phyloP scores from a whole-genome alignment of 1,140 invertebrate genomes.

The Lepidurus packardi region DNA sequence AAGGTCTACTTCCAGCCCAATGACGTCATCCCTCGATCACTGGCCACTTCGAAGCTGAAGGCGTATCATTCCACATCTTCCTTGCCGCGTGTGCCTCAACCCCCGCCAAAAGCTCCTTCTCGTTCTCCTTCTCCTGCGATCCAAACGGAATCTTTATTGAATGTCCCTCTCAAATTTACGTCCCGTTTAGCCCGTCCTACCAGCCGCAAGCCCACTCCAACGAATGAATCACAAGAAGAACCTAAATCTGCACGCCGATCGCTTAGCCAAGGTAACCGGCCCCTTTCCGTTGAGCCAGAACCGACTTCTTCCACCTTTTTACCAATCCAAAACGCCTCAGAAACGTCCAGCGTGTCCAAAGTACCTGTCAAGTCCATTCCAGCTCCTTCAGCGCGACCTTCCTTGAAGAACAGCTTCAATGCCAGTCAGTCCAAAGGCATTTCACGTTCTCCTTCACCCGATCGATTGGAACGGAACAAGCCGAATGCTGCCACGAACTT shows the following conservation, averaged over 20 bases:
- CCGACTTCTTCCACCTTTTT: neutral
- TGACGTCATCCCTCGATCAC: neutral
- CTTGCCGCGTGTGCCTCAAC: neutral
- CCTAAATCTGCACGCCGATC: neutral
- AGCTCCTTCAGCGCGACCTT: neutral
- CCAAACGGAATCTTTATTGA: neutral
- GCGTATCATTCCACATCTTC: neutral
- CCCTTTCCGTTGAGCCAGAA: neutral
- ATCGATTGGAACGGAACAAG: neutral
- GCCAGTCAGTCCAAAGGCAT: neutral
- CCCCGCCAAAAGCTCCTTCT: neutral
- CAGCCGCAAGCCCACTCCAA: neutral
- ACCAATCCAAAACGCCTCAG: neutral
- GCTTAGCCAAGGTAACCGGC: neutral
- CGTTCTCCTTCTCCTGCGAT: neutral
- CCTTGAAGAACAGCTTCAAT: neutral
- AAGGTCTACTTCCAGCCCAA: neutral
- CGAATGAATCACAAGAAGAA: neutral
- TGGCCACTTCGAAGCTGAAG: neutral
- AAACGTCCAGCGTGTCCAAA: neutral
- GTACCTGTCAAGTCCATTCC: neutral
- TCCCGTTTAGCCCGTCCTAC: neutral
- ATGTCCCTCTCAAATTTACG: neutral
- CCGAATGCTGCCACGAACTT: neutral
- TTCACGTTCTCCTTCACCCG: neutral